A percentile compares a stretch with the other conserved stretches of the same genome.
These are phyloP conservation scores for Cylas formicarius DNA, from an alignment of 1,140 invertebrate genomes.

Conservation along the genomic window DNA sequence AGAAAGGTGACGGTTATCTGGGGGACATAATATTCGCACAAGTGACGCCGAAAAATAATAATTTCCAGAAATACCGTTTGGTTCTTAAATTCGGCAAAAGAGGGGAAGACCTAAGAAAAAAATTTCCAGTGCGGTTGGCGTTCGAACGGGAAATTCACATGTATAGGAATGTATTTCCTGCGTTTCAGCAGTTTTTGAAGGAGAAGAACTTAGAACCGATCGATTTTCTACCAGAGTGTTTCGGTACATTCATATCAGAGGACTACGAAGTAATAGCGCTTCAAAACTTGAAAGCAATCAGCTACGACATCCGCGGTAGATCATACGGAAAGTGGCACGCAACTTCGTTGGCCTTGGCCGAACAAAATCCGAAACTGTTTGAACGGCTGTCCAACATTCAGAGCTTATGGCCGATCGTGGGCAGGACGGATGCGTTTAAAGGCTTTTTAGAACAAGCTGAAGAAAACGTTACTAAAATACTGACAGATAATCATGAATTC, in stretches of 20 bases:
- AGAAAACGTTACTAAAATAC: slow-evolving; percentile 32
- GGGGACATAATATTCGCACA: slow-evolving; percentile 30
- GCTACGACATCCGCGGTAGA: slow-evolving; percentile 12
- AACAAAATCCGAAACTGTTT: slow-evolving; percentile 32
- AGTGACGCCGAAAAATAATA: slow-evolving; percentile 10
- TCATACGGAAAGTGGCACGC: slow-evolving; percentile 24
- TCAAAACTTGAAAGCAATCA: slow-evolving; percentile 18
- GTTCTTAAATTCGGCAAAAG: slow-evolving; percentile 22
- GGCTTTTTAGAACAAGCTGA: slow-evolving; percentile 1
- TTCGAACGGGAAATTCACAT: slow-evolving; percentile 21
- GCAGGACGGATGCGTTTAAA: too few species aligned
- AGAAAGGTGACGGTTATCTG: slow-evolving; percentile 31
- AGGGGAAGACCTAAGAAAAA: slow-evolving; percentile 9
- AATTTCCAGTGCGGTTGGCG: slow-evolving; percentile 7
- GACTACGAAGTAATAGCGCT: slow-evolving; percentile 38
- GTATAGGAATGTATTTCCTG: slow-evolving; percentile 19
- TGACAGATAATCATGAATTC: neutral
- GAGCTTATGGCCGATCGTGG: too few species aligned
- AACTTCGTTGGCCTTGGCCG: slow-evolving; percentile 42
- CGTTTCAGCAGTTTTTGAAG: slow-evolving; percentile 12
- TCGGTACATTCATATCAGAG: neutral
- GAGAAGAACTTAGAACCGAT: neutral
- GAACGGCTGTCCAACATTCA: slow-evolving; percentile 4
- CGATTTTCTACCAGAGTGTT: slow-evolving; percentile 3
- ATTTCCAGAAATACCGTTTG: slow-evolving; percentile 14